Percentiles rank a stretch among this genome's conserved stretches.
phyloP scores from a whole-genome alignment of 2,888 invertebrate genomes.

The Ophion ellenae region DNA sequence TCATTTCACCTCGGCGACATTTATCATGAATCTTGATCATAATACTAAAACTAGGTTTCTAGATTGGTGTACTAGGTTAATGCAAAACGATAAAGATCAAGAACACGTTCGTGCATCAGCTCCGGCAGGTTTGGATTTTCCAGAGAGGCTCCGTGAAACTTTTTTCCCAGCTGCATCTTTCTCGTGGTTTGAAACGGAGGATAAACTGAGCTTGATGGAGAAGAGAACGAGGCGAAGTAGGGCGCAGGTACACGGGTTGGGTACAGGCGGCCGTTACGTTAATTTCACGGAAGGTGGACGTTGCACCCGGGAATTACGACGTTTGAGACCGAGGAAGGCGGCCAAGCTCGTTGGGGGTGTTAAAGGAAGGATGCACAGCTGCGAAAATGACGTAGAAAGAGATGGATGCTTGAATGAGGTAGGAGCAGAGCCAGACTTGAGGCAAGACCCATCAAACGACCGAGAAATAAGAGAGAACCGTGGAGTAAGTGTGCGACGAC shows the following conservation, averaged over 20 bases:
- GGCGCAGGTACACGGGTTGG: constrained; percentile 9
- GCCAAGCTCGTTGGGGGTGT: constrained; percentile 49
- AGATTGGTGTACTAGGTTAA: constrained; percentile 31
- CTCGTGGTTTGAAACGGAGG: constrained; percentile 42
- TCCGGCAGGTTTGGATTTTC: constrained; percentile 7
- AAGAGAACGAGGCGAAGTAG: constrained; percentile 33
- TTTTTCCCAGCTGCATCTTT: constrained; percentile 50
- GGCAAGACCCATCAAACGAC: constrained; percentile 53
- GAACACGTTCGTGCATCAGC: constrained; percentile 34
- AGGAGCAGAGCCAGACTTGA: constrained; percentile 31
- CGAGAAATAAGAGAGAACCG: constrained; percentile 32
- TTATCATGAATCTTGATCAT: constrained; percentile 43
- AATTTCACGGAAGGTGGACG: constrained; percentile 68
- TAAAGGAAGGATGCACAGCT: constrained; percentile 51
- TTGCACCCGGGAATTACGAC: constrained; percentile 64
- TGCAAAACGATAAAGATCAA: constrained; percentile 47
- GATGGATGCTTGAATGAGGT: constrained; percentile 44
- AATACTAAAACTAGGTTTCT: constrained; percentile 26
- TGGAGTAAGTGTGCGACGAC: constrained; percentile 25
- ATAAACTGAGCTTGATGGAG: constrained; percentile 50
- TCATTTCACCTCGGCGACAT: constrained; percentile 10
- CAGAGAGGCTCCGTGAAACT: constrained; percentile 34
- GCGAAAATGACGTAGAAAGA: constrained; percentile 43
- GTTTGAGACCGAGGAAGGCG: constrained; percentile 57
- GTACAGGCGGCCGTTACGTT: constrained; percentile 44